phyloP scores from a whole-genome alignment of 2,797 vertebrate species.

The Halcyon chelicuti region DNA sequence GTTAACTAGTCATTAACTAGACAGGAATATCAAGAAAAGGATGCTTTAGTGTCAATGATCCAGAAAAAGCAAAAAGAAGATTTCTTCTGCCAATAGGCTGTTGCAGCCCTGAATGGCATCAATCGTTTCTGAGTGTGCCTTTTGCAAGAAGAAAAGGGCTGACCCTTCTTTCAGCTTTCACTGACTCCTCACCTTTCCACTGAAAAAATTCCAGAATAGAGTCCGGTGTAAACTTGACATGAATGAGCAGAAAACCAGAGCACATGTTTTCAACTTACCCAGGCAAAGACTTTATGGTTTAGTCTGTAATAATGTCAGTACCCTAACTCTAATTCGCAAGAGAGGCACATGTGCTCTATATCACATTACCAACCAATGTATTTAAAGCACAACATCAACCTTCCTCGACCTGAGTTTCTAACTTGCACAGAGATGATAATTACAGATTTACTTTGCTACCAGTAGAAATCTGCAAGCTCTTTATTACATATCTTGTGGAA shows the following conservation, averaged over 20 bases:
- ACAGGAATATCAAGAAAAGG: neutral
- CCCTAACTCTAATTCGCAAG: neutral
- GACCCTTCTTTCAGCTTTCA: neutral
- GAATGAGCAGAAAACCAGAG: neutral
- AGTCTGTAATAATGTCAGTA: neutral
- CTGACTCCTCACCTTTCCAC: neutral
- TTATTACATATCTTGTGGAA: neutral
- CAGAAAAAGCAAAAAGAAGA: neutral
- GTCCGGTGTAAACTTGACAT: neutral
- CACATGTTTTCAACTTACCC: neutral
- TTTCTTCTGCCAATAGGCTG: neutral
- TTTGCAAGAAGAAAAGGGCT: neutral
- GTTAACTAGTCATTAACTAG: neutral
- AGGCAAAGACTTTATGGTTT: neutral
- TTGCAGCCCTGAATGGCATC: neutral
- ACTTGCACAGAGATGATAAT: neutral
- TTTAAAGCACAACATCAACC: conserved; percentile 3
- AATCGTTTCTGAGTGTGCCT: neutral
- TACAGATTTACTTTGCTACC: neutral
- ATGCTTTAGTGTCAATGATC: neutral
- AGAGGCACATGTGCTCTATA: neutral
- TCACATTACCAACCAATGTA: neutral
- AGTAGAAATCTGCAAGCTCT: neutral
- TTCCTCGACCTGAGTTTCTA: neutral
- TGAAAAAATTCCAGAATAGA: neutral